Evolutionary conservation across 2,113 vertebrate species (phyloP).

Genomic region (Colinus virginianus): DNA sequence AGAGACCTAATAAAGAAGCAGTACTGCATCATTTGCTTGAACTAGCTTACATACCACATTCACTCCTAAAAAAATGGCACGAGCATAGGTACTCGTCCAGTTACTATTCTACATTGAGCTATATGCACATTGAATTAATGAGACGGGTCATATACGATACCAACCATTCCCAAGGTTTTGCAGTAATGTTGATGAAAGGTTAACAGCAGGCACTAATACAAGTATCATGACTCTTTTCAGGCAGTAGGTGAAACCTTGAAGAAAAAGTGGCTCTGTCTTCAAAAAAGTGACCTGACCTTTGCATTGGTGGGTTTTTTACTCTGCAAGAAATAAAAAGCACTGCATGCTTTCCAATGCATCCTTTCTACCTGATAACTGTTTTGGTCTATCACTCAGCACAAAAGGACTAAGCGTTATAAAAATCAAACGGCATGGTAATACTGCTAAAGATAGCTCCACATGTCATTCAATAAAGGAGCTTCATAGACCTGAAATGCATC

Average conservation of each 20-base stretch:
- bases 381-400: slow-evolving; percentile 80
- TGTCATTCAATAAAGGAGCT: slow-evolving; percentile 54
- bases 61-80: not conserved
- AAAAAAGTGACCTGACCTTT: slow-evolving; percentile 89
- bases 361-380: slow-evolving; percentile 77
- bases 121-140: not conserved
- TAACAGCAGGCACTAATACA: slow-evolving; percentile 77
- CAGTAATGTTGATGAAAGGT: slow-evolving; percentile 38
- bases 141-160: not conserved
- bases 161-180: slow-evolving; percentile 42
- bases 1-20: not conserved
- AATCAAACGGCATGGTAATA: slow-evolving; percentile 78
- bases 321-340: slow-evolving; percentile 83
- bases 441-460: slow-evolving; percentile 69
- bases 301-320: slow-evolving; percentile 87
- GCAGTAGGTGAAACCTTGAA: slow-evolving; percentile 90
- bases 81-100: not conserved
- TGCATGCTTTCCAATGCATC: slow-evolving; percentile 83
- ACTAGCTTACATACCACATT: not conserved
- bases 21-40: not conserved
- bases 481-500: slow-evolving; percentile 71
- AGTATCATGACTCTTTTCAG: slow-evolving; percentile 87
- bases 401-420: slow-evolving; percentile 73
- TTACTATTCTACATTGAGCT: not conserved
- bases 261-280: slow-evolving; percentile 89